Base-by-base conservation (phyloP, 2,888 invertebrate species). In the Cyrtodaria siliqua region DNA sequence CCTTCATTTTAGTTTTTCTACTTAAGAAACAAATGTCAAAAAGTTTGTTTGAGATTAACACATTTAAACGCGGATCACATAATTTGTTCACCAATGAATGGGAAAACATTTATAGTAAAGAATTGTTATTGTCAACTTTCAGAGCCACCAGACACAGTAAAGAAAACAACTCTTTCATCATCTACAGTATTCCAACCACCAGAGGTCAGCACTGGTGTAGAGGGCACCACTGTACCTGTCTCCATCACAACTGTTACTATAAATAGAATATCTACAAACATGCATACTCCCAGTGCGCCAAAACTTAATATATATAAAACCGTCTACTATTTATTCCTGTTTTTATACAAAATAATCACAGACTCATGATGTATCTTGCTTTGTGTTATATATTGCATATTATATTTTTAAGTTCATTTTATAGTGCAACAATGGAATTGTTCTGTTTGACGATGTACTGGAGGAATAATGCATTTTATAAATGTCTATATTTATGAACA, bases 261-360 rank as follows among this genome's bases (percentile, higher is more conserved):
- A 55, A 40, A 23, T 26, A 24, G 26, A 40, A 52, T 14, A 29
- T 12, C 14, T 20, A 18, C 14, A 24, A 53, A 38, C 62, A 18
- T n/a, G 27, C 50, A 44, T 29, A 40, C 40, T 42, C 18, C 60
- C 40, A 26, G 40, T 12, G 20, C 52, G 24, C 33, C 40, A 18
- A 20, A 63, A 8, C 33, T 72, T 33, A 61, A 75, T 66, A 67
- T 81, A 49, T 78, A 78, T 53, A 71, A 56, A 53, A 77, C 69
- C 64, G 61, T 81, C 20, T 72, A 75, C 68, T 81, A 81, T 72
- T 57, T 81, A 67, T 71, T 71, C 55, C 57, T 73, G 29, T 71
- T 81, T 64, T 53, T 81, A 40, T 60, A 49, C n/a, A 74, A 74
- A 53, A 40, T 71, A 20, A 57, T 77, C 29, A 52, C 42, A 26